These are phyloP conservation scores for Nyleta sp. DNA, from an alignment of 2,888 invertebrate species.

Conservation along the genomic window DNA sequence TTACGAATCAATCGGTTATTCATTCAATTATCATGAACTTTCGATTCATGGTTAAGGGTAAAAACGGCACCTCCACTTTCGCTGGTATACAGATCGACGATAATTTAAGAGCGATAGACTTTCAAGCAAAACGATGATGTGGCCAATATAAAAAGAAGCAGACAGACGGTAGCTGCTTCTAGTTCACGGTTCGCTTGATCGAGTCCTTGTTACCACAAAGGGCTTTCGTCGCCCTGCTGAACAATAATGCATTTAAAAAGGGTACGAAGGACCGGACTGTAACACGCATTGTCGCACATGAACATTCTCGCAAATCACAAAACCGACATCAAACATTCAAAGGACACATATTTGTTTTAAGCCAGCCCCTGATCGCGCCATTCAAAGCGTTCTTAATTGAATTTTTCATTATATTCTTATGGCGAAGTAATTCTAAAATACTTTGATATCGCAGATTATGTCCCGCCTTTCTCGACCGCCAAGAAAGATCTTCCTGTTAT, in stretches of 20 bases:
- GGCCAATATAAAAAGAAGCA: constrained; percentile 75
- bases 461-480: too few relatives aligned
- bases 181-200: constrained; percentile 74
- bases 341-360: constrained; percentile 40
- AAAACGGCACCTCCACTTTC: too few relatives aligned
- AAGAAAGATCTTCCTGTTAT: too few relatives aligned
- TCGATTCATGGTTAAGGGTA: too few relatives aligned
- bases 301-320: constrained; percentile 46
- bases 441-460: too few relatives aligned
- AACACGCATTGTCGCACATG: constrained; percentile 61
- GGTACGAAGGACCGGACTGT: constrained; percentile 61
- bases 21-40: too few relatives aligned
- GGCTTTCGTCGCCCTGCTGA: constrained; percentile 68
- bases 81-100: constrained; percentile 45
- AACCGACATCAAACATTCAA: constrained; percentile 27
- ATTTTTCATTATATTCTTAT: not conserved
- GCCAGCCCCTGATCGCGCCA: not conserved
- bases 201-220: constrained; percentile 69
- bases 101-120: constrained; percentile 63
- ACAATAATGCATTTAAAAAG: constrained; percentile 63
- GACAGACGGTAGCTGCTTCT: constrained; percentile 75
- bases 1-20: too few relatives aligned
- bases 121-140: constrained; percentile 67
- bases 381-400: not conserved
- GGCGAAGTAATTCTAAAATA: too few relatives aligned